Evolutionary conservation across 2,888 invertebrate species (phyloP).

Genomic region (Onthophagus sagittarius): DNA sequence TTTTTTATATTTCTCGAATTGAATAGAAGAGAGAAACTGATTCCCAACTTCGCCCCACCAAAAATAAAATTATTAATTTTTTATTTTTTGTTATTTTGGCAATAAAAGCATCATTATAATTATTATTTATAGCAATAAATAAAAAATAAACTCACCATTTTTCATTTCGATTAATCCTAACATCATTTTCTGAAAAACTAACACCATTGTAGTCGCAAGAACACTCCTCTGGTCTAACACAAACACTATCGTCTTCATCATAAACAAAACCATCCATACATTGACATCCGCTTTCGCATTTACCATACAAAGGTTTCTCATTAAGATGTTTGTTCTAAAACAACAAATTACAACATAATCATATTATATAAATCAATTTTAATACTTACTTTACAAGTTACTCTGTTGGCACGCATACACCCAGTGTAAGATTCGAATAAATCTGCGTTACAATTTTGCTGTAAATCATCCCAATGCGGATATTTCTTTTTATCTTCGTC

Average conservation of each 20-base stretch:
- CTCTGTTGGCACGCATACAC: constrained; percentile 65
- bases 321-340: neutral
- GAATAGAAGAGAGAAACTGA: no score
- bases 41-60: no score
- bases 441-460: constrained; percentile 56
- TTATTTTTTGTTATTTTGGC: no score
- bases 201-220: constrained; percentile 3
- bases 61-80: no score
- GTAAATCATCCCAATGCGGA: constrained; percentile 51
- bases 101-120: no score
- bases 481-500: constrained; percentile 45
- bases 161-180: neutral
- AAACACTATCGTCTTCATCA: neutral
- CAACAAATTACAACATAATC: neutral
- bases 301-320: neutral
- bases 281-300: neutral
- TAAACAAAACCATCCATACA: constrained; percentile 5
- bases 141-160: neutral
- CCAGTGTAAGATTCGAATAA: constrained; percentile 64
- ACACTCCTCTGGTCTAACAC: constrained; percentile 3
- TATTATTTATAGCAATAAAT: neutral
- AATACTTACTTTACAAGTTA: constrained; percentile 62
- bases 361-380: neutral
- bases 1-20: no score
- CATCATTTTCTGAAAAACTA: neutral